Evolutionary conservation across 2,113 vertebrate genomes (phyloP).

Genomic region (Salvelinus namaycush): DNA sequence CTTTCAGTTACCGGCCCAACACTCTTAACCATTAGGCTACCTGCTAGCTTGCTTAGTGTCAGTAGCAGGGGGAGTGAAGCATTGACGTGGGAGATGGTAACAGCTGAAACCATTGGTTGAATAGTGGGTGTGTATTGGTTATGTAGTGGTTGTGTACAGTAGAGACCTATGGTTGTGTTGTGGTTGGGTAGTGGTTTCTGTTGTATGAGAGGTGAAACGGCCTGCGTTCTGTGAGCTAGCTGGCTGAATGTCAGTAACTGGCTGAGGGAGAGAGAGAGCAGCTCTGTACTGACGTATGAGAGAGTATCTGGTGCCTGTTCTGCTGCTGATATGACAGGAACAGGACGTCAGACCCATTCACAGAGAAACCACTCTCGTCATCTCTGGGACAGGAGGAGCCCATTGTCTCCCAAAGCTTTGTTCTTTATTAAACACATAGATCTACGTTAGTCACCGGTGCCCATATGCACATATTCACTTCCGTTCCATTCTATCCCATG

Average conservation of each 20-base stretch:
- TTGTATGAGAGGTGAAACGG: neutral
- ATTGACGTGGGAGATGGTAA: no score
- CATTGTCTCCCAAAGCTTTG: conserved; percentile 65
- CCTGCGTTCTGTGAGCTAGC: neutral
- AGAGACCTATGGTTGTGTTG: no score
- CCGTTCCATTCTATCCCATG: conserved; percentile 42
- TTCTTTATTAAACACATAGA: conserved; percentile 61
- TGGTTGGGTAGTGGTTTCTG: no score
- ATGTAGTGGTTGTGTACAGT: no score
- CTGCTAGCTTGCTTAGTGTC: no score
- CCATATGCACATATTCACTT: conserved; percentile 44
- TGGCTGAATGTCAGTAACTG: neutral
- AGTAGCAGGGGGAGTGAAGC: no score
- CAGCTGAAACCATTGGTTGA: no score
- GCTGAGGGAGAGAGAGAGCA: conserved; percentile 2
- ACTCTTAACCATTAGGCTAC: no score
- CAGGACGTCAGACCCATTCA: conserved; percentile 43
- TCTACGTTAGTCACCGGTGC: conserved; percentile 68
- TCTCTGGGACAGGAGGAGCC: conserved; percentile 52
- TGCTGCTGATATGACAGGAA: conserved; percentile 61
- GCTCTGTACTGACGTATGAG: conserved; percentile 58
- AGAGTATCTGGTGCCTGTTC: conserved; percentile 59
- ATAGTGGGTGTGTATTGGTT: no score
- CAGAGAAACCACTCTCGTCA: conserved; percentile 63
- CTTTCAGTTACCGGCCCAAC: neutral